Base-by-base conservation (phyloP, 2,113 vertebrate genomes). In the Dissostichus mawsoni region DNA sequence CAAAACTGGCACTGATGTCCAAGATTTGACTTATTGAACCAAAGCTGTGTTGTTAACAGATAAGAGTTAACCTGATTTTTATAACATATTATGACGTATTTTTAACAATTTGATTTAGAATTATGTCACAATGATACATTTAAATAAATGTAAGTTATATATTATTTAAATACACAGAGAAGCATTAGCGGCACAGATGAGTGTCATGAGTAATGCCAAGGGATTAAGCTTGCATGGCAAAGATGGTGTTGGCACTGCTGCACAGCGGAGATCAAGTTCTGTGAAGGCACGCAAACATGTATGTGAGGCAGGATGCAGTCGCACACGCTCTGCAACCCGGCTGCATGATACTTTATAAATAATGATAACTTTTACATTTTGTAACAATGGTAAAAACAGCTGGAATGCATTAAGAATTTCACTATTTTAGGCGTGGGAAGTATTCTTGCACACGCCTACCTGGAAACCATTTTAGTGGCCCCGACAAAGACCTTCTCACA, bases 171-270 rank as follows among this genome's bases (percentile, higher is more conserved):
- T 36, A 52, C 25, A 59, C 11, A n/a, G 16, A 77, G 56, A 69
- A 53, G 52, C 80, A 70, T 72, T 50, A 65, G 16, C 2, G 44
- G 57, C 58, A 74, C 55, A 66, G 63, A 88, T 87, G 71, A 85
- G 80, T 81, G 78, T 72, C 66, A 62, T 41, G 76, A 76, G 65
- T 76, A 81, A 82, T 82, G 80, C 90, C 78, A 85, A 71, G 36
- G 80, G 89, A 92, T 91, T 88, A 89, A 88, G 83, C 76, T 85
- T 76, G 78, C 88, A 82, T 69, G 33, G 89, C 84, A 86, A 79
- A 78, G 73, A 86, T 81, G 73, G 81, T 25, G 65, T 75, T 91
- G 86, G 83, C 89, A 88, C 68, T 56, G 86, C 79, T 75, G 84
- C 84, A 59, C 66, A 20, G 9, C 66, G 20, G 75, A 86, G 90